Evolutionary conservation across 2,888 invertebrate species (phyloP), one percentile per base, ranked within the genome.

Genomic region (Galerucella nymphaeae): DNA sequence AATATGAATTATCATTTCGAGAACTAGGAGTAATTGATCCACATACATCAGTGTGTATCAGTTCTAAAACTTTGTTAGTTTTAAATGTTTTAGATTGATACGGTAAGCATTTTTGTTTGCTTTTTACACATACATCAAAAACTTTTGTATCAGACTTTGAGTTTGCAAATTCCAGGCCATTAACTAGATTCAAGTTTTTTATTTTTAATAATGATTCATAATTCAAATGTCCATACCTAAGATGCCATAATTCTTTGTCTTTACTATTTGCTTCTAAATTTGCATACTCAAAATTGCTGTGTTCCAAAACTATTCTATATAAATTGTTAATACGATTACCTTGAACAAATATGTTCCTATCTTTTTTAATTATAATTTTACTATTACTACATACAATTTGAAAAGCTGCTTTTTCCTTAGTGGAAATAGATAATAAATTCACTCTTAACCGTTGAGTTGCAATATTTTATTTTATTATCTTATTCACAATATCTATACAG

Each of bases 1-100:
- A 70, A 23, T 63, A 70, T 11, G 13, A 30, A 57, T 70, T 63
- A 45, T 42, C 57, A 64, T 70, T 70, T 57, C 23, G 70, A 55
- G 63, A 70, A 11, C 38, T 65, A 18, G 63, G 63, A 38, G 42
- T n/a, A 8, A 63, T 16, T 9, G 63, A 18, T 4, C 63, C 63
- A 42, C 63, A 63, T 42, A 63, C 63, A 16, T 63, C 42, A 3
- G 63, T 45, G 38, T 63, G 63, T 38, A 63, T 42, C n/a, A 63
- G 18, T 63, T 63, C 63, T n/a, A 63, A 42, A n/a, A 63, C 63
- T 16, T 45, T 63, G 16, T n/a, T 42, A n/a, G 38, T 42, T 16
- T 45, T 63, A 8, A 18, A 18, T 42, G n/a, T 59, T 23, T n/a
- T 23, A 14, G 59, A 59, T 1, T 13, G 13, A 48, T 48, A 48